Conservation (phyloP, 1,140 invertebrate genomes). For the Aphis craccivora region DNA sequence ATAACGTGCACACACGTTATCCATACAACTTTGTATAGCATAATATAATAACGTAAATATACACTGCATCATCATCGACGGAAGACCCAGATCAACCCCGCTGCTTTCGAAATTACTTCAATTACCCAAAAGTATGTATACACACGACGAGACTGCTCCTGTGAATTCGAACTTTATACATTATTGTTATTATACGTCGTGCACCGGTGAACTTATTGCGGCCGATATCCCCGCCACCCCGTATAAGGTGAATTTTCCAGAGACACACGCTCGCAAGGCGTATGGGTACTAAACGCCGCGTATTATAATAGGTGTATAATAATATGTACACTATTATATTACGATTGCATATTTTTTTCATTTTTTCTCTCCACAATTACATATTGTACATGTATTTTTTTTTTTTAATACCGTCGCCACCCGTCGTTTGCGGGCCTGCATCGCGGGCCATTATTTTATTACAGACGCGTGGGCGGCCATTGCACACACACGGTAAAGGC, state of each 20-base stretch:
- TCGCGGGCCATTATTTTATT: not conserved
- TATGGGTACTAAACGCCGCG: not conserved
- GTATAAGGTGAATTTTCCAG: not conserved
- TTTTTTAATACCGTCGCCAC: not conserved
- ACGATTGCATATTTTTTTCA: not conserved
- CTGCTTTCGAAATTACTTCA: conserved; percentile 32
- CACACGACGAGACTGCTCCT: not conserved
- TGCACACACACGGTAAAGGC: not conserved
- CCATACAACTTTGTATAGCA: not conserved
- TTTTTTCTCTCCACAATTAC: not conserved
- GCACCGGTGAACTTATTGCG: not conserved
- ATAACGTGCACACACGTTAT: not conserved
- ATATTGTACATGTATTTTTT: not conserved
- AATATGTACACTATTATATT: not conserved
- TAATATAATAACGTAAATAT: not conserved
- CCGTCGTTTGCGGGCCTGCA: not conserved
- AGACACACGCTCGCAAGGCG: not conserved
- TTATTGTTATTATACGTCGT: not conserved
- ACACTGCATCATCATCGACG: not conserved
- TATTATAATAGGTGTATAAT: not conserved
- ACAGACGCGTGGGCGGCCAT: not conserved
- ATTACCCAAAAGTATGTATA: conserved; percentile 2
- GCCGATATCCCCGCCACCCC: not conserved
- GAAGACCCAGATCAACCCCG: not conserved
- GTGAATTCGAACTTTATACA: not conserved